phyloP scores from a whole-genome alignment of 2,797 vertebrate genomes.

The Bradypodion ventrale region DNA sequence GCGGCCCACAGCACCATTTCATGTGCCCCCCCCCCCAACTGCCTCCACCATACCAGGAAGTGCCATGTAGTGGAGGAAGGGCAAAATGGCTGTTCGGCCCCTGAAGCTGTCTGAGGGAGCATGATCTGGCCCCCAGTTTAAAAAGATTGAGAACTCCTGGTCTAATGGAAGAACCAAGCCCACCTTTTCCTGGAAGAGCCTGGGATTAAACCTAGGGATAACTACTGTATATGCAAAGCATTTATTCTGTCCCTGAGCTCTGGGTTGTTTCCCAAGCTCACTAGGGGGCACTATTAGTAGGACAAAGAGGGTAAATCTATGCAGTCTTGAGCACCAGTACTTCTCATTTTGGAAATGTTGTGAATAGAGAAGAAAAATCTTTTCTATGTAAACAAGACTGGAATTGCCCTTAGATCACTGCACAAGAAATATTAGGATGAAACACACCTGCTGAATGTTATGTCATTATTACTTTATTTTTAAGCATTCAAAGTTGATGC shows the following conservation, averaged over 20 bases:
- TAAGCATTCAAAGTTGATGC: neutral
- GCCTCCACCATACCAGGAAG: too few species aligned
- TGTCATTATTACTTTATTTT: too few species aligned
- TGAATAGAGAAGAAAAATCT: slow-evolving; percentile 33
- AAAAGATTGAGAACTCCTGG: too few species aligned
- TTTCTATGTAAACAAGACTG: slow-evolving; percentile 41
- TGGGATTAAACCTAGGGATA: neutral
- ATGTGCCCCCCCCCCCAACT: too few species aligned
- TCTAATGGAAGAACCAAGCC: too few species aligned
- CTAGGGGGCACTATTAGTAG: too few species aligned
- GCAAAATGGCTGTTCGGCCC: too few species aligned
- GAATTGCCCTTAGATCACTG: slow-evolving; percentile 24
- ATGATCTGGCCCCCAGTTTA: too few species aligned
- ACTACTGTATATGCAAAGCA: neutral
- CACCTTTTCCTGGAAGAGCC: too few species aligned
- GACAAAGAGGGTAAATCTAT: neutral
- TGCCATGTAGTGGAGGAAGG: too few species aligned
- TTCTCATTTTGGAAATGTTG: neutral
- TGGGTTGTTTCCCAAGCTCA: neutral
- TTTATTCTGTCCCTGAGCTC: neutral
- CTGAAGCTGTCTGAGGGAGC: too few species aligned
- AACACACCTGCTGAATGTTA: neutral
- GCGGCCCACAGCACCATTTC: too few species aligned
- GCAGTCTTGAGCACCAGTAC: neutral
- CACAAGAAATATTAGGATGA: neutral